Conservation (phyloP, 2,888 invertebrate species). For the Drosophila recens region DNA sequence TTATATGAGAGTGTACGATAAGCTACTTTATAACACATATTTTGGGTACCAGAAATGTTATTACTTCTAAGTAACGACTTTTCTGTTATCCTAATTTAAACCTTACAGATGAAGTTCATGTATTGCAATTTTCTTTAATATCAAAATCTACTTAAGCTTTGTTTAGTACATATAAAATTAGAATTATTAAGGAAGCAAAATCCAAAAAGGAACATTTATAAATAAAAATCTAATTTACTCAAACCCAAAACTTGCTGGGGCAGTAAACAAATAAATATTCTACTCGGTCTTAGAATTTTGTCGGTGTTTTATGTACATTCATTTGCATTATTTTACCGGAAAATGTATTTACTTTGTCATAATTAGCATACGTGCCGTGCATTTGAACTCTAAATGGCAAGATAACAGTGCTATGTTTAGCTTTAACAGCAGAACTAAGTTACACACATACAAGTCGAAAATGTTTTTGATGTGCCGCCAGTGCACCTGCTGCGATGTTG, state of each 20-base stretch:
- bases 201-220: background rate
- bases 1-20: conserved; percentile 3
- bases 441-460: conserved; percentile 19
- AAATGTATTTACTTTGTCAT: conserved; percentile 80
- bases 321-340: conserved; percentile 77
- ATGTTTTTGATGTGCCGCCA: conserved; percentile 52
- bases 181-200: background rate
- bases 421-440: conserved; percentile 22
- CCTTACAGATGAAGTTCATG: background rate
- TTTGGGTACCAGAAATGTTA: background rate
- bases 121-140: background rate
- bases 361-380: conserved; percentile 76
- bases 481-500: conserved; percentile 54
- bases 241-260: background rate
- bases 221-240: conserved; percentile 14
- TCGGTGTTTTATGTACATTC: conserved; percentile 65
- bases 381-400: conserved; percentile 58
- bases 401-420: conserved; percentile 44
- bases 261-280: conserved; percentile 47
- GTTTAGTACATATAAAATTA: background rate
- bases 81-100: background rate
- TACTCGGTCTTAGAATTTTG: conserved; percentile 35
- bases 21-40: conserved; percentile 1
- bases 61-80: background rate
- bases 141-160: conserved; percentile 7